Percentiles rank a stretch among this genome's conserved stretches.
Evolutionary conservation across 2,888 invertebrate genomes (phyloP).

Genomic region (Erebia ligea): DNA sequence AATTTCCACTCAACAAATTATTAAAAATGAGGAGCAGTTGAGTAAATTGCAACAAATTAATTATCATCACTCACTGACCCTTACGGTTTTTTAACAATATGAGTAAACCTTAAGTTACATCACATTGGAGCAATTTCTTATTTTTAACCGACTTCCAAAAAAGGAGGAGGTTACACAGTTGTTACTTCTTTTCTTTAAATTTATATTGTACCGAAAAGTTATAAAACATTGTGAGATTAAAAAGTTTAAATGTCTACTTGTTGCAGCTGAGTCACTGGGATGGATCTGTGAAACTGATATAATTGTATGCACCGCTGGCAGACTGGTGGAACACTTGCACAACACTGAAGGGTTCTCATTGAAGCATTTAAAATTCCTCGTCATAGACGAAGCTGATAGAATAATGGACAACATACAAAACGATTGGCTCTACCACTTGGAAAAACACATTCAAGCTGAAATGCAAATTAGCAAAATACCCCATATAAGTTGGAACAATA

Average conservation of each 20-base stretch:
- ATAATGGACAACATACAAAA: conserved; percentile 96
- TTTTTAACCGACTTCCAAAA: too few relatives aligned
- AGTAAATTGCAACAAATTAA: too few relatives aligned
- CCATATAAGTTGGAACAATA: conserved; percentile 75
- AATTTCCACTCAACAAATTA: too few relatives aligned
- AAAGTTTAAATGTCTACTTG: conserved; percentile 17
- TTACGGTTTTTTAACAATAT: too few relatives aligned
- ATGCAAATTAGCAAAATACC: conserved; percentile 78
- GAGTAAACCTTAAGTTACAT: too few relatives aligned
- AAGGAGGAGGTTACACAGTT: too few relatives aligned
- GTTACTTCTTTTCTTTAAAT: too few relatives aligned
- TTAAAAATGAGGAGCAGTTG: too few relatives aligned
- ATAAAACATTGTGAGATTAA: conserved; percentile 7
- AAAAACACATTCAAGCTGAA: conserved; percentile 85
- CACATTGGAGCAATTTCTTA: too few relatives aligned
- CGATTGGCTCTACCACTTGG: conserved; percentile 94
- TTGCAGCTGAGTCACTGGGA: conserved; percentile 82
- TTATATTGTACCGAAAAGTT: too few relatives aligned
- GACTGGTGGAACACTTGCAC: conserved; percentile 95
- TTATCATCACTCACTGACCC: too few relatives aligned
- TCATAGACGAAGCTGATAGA: conserved; percentile 99
- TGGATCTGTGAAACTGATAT: conserved; percentile 89
- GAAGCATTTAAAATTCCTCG: conserved; percentile 88
- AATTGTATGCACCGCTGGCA: conserved; percentile 95
- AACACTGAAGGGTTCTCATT: conserved; percentile 91